Conservation (phyloP, 1,140 invertebrate species). For the Drosophila kanapiae region DNA sequence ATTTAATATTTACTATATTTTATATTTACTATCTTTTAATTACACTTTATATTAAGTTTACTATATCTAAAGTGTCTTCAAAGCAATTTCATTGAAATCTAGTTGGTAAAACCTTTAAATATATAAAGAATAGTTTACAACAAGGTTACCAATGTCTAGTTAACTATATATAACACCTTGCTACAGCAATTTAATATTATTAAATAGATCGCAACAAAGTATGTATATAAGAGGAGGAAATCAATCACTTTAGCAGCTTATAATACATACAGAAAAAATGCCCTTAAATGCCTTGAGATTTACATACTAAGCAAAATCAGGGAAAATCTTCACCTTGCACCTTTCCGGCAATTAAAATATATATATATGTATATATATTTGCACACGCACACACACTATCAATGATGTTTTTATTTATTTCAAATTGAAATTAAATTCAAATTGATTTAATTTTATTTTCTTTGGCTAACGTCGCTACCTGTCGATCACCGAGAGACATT, state of each 20-base stretch:
- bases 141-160: too few species aligned
- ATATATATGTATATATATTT: neutral
- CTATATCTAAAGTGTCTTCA: neutral
- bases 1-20: too few species aligned
- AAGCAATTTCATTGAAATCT: neutral
- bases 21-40: too few species aligned
- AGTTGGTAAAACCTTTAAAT: neutral
- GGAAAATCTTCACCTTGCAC: conserved; percentile 3
- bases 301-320: conserved; percentile 1
- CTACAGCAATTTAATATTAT: too few species aligned
- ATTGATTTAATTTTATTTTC: conserved; percentile 31
- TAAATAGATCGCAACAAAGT: too few species aligned
- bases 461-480: conserved; percentile 33
- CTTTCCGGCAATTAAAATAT: conserved; percentile 17
- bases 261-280: neutral
- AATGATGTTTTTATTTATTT: conserved; percentile 16
- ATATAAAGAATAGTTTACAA: neutral
- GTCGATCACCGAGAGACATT: conserved; percentile 28
- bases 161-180: too few species aligned
- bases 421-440: conserved; percentile 23
- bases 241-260: neutral
- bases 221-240: neutral
- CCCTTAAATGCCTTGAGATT: neutral
- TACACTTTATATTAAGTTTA: neutral
- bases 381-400: conserved; percentile 6